Evolutionary conservation across 2,113 vertebrate genomes (phyloP).

Genomic region (Prionailurus bengalensis): DNA sequence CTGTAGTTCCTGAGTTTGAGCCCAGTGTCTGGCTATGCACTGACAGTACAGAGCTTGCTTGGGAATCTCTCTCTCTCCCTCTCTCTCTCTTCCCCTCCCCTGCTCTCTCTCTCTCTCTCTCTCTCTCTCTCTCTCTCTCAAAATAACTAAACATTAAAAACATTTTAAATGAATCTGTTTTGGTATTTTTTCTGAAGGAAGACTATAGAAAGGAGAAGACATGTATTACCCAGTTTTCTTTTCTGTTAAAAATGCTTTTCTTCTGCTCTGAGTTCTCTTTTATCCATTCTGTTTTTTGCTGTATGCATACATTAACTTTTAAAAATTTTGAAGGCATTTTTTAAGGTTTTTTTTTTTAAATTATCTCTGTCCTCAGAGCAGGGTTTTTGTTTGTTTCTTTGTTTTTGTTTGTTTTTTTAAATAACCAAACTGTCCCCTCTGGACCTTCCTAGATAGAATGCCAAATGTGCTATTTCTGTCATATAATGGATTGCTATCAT

Average conservation of each 20-base stretch:
- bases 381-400: not conserved
- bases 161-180: not conserved
- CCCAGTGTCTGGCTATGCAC: too few relatives aligned
- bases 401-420: not conserved
- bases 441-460: not conserved
- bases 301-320: not conserved
- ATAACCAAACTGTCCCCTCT: not conserved
- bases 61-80: too few relatives aligned
- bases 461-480: not conserved
- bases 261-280: not conserved
- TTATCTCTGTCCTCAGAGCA: not conserved
- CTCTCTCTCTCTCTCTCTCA: too few relatives aligned
- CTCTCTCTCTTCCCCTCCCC: too few relatives aligned
- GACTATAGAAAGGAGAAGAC: not conserved
- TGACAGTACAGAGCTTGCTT: too few relatives aligned
- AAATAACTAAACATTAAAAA: too few relatives aligned
- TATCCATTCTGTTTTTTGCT: constrained; percentile 6
- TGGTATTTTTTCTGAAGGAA: not conserved
- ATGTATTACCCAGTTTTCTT: not conserved
- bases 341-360: not conserved
- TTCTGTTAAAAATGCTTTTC: not conserved
- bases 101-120: too few relatives aligned
- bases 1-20: too few relatives aligned
- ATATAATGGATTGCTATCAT: not conserved
- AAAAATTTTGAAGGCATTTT: not conserved